Conservation (phyloP, 2,888 invertebrate species). For the Zelleria hepariella region DNA sequence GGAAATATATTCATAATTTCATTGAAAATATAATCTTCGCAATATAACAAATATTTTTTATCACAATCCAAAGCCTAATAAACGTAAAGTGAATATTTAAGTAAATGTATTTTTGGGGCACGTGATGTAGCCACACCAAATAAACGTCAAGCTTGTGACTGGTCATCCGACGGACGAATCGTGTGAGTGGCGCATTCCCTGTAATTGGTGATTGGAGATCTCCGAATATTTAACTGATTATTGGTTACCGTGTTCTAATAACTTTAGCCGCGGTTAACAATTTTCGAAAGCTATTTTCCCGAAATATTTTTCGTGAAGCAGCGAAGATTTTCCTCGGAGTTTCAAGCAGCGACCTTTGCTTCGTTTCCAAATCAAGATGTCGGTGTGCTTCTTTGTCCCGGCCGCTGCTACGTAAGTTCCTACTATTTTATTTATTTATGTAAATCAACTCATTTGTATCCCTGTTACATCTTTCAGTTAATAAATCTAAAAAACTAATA, state of each 20-base stretch:
- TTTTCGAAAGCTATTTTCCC: conserved; percentile 18
- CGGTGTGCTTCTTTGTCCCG: conserved; percentile 79
- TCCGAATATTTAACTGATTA: conserved; percentile 66
- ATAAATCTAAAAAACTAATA: too few relatives aligned
- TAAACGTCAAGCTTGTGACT: conserved; percentile 68
- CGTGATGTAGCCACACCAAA: not conserved
- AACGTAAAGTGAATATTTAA: not conserved
- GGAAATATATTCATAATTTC: too few relatives aligned
- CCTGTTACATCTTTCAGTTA: too few relatives aligned
- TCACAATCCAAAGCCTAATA: too few relatives aligned
- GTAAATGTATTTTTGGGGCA: not conserved
- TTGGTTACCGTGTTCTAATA: conserved; percentile 63
- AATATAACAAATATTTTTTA: not conserved
- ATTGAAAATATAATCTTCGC: not conserved
- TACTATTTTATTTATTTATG: conserved; percentile 18
- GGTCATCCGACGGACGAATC: conserved; percentile 72
- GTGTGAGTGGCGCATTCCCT: conserved; percentile 67
- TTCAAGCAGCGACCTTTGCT: not conserved
- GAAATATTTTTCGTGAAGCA: not conserved
- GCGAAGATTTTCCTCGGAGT: not conserved
- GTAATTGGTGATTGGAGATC: conserved; percentile 73
- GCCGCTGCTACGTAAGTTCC: conserved; percentile 71
- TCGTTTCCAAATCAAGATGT: conserved; percentile 65
- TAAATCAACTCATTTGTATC: too few relatives aligned
- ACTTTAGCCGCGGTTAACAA: conserved; percentile 52